phyloP scores from a whole-genome alignment of 2,113 vertebrate species.

The Ailurus styani region DNA sequence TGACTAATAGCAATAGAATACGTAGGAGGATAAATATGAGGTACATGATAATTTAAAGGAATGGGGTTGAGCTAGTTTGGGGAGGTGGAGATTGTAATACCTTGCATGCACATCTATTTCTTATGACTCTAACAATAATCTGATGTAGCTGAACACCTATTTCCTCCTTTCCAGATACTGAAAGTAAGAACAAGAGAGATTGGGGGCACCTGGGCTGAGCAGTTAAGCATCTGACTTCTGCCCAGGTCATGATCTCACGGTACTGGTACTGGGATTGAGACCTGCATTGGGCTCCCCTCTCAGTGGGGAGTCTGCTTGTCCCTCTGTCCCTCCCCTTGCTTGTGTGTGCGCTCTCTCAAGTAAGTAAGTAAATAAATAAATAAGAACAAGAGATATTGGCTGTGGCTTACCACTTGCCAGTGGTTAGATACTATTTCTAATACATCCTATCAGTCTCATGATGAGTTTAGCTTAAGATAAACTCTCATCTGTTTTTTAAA shows the following conservation, averaged over 20 bases:
- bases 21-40: background rate
- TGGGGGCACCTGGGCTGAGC: background rate
- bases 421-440: background rate
- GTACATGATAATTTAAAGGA: slow-evolving; percentile 7
- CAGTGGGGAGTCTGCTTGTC: background rate
- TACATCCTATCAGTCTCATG: background rate
- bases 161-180: background rate
- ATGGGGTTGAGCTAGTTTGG: background rate
- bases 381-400: background rate
- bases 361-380: background rate
- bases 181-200: background rate
- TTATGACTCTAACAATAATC: background rate
- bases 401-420: background rate
- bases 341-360: background rate
- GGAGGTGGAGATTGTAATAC: background rate
- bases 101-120: background rate
- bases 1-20: background rate
- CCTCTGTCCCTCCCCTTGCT: background rate
- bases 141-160: background rate
- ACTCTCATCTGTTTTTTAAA: background rate
- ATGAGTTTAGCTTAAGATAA: slow-evolving; percentile 1
- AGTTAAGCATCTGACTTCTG: background rate
- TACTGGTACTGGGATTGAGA: background rate
- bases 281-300: background rate
- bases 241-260: background rate